Base-by-base conservation (phyloP, 2,113 vertebrate species). In the Amphiprion ocellaris region DNA sequence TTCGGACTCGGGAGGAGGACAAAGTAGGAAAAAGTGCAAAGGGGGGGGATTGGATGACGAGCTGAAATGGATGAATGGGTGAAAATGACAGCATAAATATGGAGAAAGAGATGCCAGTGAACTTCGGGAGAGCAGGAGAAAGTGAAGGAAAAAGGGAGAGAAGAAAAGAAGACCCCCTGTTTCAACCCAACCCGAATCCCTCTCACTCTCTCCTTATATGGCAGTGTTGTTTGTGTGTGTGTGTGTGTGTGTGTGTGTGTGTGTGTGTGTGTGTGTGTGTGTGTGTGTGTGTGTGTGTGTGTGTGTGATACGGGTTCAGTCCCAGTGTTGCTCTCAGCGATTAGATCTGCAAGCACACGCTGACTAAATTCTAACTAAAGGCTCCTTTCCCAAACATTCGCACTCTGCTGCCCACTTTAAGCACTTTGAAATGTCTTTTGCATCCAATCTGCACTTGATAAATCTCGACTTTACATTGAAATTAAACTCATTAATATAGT, bases 191-290 rank as follows among this genome's bases (percentile, higher is more conserved):
- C 75, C 75, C 24, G 6, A 79, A 77, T 91, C 66, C 64, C 79
- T 87, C 90, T 90, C 83, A 26, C 89, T 92, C 90, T 90, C 90
- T 91, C 92, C 92, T 92, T 93, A 87, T 93, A 93, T 87, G 90
- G 92, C 71, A 84, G 83, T 79, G 78, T 81, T 88, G 76, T 60
- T 6, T 83, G 59, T 70, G 78, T 80, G 64, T 74, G 17, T 72
- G 15, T 73, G 44, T 78, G 24, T 56, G 64, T 74, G 63, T 67
- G 78, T 53, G 70, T 44, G 46, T 74, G 62, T 71, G 53, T 69
- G 84, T 80, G 62, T 78, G 52, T 70, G 55, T 74, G 68, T 77
- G 39, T 71, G 80, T 78, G 63, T 66, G 63, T 85, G 60, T 79
- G 69, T 75, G 17, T 75, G n/a, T 74, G 30, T 83, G 39, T 62